phyloP scores from a whole-genome alignment of 2,113 vertebrate genomes.

The Xiphias gladius region DNA sequence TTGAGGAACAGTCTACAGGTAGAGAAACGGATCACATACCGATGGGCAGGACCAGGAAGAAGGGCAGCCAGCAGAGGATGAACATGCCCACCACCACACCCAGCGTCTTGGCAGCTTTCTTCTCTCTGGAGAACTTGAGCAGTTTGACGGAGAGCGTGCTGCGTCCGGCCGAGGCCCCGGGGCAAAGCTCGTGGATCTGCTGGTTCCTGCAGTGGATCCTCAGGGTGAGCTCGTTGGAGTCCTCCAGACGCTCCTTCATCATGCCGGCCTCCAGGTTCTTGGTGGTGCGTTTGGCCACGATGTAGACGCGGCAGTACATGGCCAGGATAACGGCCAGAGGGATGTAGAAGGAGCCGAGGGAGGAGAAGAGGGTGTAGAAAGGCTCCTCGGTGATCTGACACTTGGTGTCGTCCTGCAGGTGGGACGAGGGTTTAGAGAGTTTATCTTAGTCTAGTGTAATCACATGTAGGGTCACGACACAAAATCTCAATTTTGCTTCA shows the following conservation, averaged over 20 bases:
- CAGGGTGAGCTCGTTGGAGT: conserved; percentile 76
- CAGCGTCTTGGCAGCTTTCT: conserved; percentile 78
- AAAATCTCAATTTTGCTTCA: no score
- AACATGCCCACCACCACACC: conserved; percentile 82
- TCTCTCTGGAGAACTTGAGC: conserved; percentile 76
- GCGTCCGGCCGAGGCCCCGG: conserved; percentile 37
- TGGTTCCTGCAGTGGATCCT: conserved; percentile 78
- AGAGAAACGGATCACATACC: conserved; percentile 26
- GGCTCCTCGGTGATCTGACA: conserved; percentile 74
- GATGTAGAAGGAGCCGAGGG: conserved; percentile 78
- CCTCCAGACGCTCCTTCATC: conserved; percentile 66
- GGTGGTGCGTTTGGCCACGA: conserved; percentile 78
- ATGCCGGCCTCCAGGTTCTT: conserved; percentile 77
- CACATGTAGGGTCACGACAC: no score
- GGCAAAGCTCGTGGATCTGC: conserved; percentile 62
- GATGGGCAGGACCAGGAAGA: conserved; percentile 77
- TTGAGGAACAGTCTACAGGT: no score
- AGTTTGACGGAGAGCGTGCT: conserved; percentile 72
- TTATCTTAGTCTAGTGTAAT: no score
- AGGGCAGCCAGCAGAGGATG: conserved; percentile 79
- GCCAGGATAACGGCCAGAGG: conserved; percentile 72
- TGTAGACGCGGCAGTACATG: conserved; percentile 77
- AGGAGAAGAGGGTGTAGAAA: conserved; percentile 77
- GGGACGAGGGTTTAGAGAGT: neutral
- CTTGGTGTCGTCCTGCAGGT: conserved; percentile 63